These are phyloP conservation scores for Scolopax bukidnonensis DNA, from an alignment of 2,797 vertebrate species.

Conservation along the genomic window DNA sequence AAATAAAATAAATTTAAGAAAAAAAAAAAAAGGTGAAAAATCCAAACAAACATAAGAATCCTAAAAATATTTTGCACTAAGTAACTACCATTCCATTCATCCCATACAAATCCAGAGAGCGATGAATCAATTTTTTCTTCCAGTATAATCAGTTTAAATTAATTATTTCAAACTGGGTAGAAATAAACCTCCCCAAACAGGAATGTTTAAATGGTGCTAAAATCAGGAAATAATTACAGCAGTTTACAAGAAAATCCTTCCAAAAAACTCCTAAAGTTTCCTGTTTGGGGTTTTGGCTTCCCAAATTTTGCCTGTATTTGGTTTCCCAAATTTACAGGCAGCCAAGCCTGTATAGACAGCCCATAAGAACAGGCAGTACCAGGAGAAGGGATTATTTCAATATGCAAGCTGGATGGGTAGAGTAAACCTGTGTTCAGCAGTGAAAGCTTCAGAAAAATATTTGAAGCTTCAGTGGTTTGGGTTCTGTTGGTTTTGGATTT, in stretches of 20 bases:
- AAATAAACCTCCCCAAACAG: background rate
- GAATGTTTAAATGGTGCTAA: background rate
- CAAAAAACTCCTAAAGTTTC: rapidly evolving
- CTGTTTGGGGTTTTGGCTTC: background rate
- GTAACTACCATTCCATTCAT: background rate
- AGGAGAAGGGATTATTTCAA: background rate
- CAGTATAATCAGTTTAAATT: background rate
- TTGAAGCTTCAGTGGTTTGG: background rate
- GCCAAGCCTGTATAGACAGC: background rate
- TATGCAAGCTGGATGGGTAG: background rate
- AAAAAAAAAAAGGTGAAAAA: background rate
- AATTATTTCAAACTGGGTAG: background rate
- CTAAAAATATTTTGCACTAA: background rate
- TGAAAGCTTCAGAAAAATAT: background rate
- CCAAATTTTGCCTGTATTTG: background rate
- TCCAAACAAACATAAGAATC: background rate
- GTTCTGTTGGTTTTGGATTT: background rate
- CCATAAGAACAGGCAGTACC: background rate
- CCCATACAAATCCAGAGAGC: background rate
- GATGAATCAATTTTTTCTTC: background rate
- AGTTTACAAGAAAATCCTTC: background rate
- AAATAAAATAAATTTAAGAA: background rate
- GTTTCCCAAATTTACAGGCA: background rate
- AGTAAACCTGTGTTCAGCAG: background rate
- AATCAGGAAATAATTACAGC: background rate